phyloP scores from a whole-genome alignment of 2,888 invertebrate species.

The Plagodis pulveraria region DNA sequence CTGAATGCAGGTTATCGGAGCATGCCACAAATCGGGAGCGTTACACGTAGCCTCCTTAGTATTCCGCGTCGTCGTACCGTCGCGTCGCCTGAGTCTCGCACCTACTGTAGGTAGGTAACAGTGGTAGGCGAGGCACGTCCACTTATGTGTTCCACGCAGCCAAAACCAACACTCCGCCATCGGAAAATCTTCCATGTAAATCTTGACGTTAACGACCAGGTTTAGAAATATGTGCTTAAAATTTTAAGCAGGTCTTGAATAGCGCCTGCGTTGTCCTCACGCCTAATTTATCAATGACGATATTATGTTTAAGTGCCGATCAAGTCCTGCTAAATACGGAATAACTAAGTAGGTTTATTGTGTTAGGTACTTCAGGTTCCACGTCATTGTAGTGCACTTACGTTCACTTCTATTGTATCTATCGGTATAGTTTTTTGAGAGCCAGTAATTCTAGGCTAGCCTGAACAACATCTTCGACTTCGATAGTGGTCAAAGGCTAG shows the following conservation, averaged over 20 bases:
- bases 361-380: too few relatives aligned
- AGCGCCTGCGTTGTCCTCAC: slow-evolving; percentile 21
- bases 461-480: too few relatives aligned
- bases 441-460: too few relatives aligned
- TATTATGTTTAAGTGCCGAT: neutral
- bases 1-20: slow-evolving; percentile 84
- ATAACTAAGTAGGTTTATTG: too few relatives aligned
- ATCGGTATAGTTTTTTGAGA: too few relatives aligned
- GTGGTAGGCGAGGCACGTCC: slow-evolving; percentile 79
- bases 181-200: slow-evolving; percentile 82
- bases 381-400: too few relatives aligned
- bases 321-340: too few relatives aligned
- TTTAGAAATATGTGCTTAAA: slow-evolving; percentile 75
- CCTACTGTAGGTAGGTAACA: slow-evolving; percentile 57
- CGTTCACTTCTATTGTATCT: too few relatives aligned
- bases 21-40: slow-evolving; percentile 80
- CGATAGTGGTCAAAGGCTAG: too few relatives aligned
- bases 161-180: slow-evolving; percentile 75
- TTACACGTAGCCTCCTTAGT: slow-evolving; percentile 78
- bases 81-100: slow-evolving; percentile 69
- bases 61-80: slow-evolving; percentile 67
- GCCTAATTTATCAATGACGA: slow-evolving; percentile 2
- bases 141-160: slow-evolving; percentile 81
- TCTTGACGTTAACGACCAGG: slow-evolving; percentile 81
- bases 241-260: slow-evolving; percentile 56